Conservation (phyloP, 2,797 vertebrate genomes). For the Cheirogaleus major region DNA sequence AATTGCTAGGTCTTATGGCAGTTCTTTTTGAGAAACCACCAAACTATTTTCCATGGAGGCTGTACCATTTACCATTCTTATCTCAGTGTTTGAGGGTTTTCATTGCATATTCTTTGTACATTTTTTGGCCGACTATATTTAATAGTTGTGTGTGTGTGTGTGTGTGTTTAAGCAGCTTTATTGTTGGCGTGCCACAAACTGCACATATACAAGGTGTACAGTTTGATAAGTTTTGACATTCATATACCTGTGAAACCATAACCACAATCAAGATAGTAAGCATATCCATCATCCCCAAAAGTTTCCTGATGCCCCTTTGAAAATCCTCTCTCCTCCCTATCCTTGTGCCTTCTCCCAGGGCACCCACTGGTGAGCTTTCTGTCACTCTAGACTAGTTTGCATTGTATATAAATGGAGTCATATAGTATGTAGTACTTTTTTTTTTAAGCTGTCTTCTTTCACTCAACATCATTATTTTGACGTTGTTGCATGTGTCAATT, state of each 20-base stretch:
- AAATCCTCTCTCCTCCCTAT: background rate
- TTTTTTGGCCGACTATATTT: background rate
- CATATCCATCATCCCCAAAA: background rate
- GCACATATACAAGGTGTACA: no score
- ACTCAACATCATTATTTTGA: background rate
- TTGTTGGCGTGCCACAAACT: background rate
- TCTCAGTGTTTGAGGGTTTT: background rate
- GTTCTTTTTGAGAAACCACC: background rate
- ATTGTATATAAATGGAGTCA: background rate
- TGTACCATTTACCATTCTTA: background rate
- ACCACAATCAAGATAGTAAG: background rate
- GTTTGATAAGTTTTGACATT: background rate
- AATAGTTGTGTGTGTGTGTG: background rate
- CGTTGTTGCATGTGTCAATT: background rate
- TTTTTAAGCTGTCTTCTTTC: background rate
- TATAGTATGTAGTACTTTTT: background rate
- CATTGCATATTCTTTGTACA: background rate
- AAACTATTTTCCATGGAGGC: background rate
- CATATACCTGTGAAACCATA: background rate
- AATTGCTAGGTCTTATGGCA: background rate
- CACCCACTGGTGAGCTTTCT: background rate
- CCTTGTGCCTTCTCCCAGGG: background rate
- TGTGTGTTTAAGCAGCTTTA: background rate
- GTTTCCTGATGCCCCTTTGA: background rate
- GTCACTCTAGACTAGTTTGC: background rate